phyloP scores from a whole-genome alignment of 2,888 invertebrate species.

The Ypsolopha scabrella region DNA sequence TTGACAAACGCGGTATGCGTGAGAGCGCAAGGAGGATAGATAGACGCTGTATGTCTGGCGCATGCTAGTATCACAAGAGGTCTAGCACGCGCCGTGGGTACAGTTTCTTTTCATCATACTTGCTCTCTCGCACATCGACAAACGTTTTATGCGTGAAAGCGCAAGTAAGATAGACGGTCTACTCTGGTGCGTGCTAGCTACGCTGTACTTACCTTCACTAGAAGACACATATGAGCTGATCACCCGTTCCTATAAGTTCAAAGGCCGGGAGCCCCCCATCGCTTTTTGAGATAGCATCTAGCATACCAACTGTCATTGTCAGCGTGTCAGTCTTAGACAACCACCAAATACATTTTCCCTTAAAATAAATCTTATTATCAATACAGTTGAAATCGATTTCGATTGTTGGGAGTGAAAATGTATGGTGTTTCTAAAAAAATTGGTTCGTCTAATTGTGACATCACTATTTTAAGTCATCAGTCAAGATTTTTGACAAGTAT shows the following conservation, averaged over 20 bases:
- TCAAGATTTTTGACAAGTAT: constrained; percentile 28
- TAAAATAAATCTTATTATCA: background rate
- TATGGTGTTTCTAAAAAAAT: constrained; percentile 21
- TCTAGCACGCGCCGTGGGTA: no score
- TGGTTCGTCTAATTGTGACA: constrained; percentile 52
- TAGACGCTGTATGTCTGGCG: no score
- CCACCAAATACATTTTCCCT: background rate
- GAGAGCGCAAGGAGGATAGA: no score
- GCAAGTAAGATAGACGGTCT: no score
- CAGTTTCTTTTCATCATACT: no score
- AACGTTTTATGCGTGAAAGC: no score
- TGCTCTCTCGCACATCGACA: no score
- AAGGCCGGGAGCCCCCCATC: constrained; percentile 19
- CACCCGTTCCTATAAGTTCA: constrained; percentile 11
- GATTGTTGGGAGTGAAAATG: background rate
- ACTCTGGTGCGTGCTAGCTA: no score
- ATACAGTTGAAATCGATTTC: background rate
- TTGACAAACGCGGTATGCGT: no score
- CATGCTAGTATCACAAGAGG: no score
- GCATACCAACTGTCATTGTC: constrained; percentile 26
- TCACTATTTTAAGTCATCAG: constrained; percentile 58
- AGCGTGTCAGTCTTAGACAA: constrained; percentile 6
- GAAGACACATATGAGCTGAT: constrained; percentile 12
- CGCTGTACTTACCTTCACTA: constrained; percentile 8
- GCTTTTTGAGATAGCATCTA: constrained; percentile 31